Percentiles rank a stretch among this genome's conserved stretches.
phyloP scores from a whole-genome alignment of 2,888 invertebrate species.

The Athalia circularis region DNA sequence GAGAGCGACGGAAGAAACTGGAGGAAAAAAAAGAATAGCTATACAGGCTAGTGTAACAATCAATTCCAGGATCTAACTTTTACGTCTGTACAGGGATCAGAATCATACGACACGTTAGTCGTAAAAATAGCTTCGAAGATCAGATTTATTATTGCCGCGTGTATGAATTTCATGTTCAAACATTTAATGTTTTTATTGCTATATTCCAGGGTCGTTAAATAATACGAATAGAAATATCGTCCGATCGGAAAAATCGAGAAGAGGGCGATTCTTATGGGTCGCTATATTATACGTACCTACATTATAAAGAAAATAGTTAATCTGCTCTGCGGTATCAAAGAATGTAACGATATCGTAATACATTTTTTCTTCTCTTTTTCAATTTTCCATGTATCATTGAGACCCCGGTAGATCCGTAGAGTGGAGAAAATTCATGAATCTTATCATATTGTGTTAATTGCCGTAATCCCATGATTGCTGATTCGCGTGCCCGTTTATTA shows the following conservation, averaged over 20 bases:
- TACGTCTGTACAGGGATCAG: conserved; percentile 4
- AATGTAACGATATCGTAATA: background rate
- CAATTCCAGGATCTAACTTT: conserved; percentile 26
- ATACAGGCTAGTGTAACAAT: conserved; percentile 9
- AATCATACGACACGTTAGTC: conserved; percentile 49
- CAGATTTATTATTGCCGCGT: background rate
- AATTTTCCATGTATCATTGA: background rate
- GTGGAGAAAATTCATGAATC: conserved; percentile 30
- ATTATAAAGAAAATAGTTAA: no score
- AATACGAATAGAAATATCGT: no score
- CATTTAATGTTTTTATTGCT: background rate
- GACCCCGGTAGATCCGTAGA: background rate
- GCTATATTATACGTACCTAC: no score
- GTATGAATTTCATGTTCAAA: conserved; percentile 8
- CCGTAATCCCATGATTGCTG: conserved; percentile 36
- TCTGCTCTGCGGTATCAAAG: background rate
- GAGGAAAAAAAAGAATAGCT: background rate
- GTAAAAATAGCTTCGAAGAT: conserved; percentile 29
- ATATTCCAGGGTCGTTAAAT: no score
- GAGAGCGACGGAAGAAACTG: background rate
- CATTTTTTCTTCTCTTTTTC: background rate
- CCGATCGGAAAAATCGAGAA: no score
- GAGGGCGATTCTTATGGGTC: no score
- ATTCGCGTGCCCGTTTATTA: conserved; percentile 37
- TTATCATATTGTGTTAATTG: conserved; percentile 32